Evolutionary conservation across 2,797 vertebrate genomes (phyloP).

Genomic region (Gadopsis marmoratus): DNA sequence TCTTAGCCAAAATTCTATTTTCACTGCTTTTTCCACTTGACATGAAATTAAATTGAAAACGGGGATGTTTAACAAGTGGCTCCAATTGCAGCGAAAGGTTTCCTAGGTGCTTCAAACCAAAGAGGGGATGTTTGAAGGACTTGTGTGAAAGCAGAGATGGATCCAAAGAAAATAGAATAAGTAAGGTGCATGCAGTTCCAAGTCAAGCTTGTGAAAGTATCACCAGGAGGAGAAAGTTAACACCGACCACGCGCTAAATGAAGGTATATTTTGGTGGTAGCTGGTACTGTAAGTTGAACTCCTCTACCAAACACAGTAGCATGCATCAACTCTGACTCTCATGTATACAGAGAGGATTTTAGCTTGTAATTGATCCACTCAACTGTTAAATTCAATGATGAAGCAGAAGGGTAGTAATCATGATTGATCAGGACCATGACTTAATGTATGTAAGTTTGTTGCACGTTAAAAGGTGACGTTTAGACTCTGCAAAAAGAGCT

Average conservation of each 20-base stretch:
- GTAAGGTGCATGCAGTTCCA: constrained; percentile 15
- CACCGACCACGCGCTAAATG: neutral
- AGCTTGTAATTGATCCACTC: neutral
- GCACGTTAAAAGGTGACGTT: constrained; percentile 8
- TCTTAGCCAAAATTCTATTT: neutral
- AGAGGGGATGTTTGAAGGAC: neutral
- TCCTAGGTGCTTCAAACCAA: constrained; percentile 1
- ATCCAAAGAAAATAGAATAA: neutral
- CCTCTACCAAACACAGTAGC: neutral
- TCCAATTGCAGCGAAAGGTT: neutral
- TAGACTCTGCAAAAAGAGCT: constrained; percentile 46
- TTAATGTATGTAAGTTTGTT: neutral
- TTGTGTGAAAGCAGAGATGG: neutral
- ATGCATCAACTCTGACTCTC: neutral
- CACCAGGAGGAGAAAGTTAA: constrained; percentile 1
- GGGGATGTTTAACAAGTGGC: neutral
- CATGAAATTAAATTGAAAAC: neutral
- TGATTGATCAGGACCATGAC: neutral
- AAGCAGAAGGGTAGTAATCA: neutral
- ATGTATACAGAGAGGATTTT: neutral
- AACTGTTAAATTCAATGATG: neutral
- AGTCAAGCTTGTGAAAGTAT: neutral
- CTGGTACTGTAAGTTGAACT: neutral
- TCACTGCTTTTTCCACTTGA: neutral
- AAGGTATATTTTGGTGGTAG: neutral